Base-by-base conservation (phyloP, 2,888 invertebrate species). In the Clanis bilineata region DNA sequence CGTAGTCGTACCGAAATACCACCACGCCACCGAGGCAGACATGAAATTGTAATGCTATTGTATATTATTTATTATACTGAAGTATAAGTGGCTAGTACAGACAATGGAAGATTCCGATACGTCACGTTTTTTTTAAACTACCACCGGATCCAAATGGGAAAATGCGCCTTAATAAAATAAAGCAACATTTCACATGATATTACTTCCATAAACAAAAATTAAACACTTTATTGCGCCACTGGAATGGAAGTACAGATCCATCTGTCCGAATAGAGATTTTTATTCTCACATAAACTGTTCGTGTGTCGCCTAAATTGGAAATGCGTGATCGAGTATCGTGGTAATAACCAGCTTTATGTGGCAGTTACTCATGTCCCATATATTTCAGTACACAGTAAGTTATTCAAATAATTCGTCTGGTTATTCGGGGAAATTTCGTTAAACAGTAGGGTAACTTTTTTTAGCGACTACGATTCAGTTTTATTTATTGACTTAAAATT, bases 301-400 rank as follows among this genome's bases (percentile, higher is more conserved):
- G 67, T 70, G 73, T 67, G 68, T 64, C 67, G 65, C 64, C 69
- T 61, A 76, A 76, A 82, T 79, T 76, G 76, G 67, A 73, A 74
- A 72, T 73, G 72, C 69, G 67, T 76, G 76, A 75, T 76, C 74
- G 69, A 69, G 68, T 32, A 51, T 69, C 73, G 65, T 72, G 63
- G 69, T 74, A 76, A 83, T 74, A 72, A 67, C 64, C 61, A 59
- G 60, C 65, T 77, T 81, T 77, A 78, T 69, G 73, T 58, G 47
- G 67, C 63, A 64, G 66, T 83, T 76, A 82, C 72, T 77, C 65
- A 63, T 73, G 72, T 65, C 56, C 61, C 10, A 51, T 51, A 51
- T 32, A 51, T 47, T 47, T 47, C 15, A 32, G 32, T 18, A 32
- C n/a, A 41, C 18, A 41, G n/a, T n/a, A 18, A 41, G 41, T 41